Conservation (phyloP, 2,888 invertebrate species). For the Drosophila tripunctata region DNA sequence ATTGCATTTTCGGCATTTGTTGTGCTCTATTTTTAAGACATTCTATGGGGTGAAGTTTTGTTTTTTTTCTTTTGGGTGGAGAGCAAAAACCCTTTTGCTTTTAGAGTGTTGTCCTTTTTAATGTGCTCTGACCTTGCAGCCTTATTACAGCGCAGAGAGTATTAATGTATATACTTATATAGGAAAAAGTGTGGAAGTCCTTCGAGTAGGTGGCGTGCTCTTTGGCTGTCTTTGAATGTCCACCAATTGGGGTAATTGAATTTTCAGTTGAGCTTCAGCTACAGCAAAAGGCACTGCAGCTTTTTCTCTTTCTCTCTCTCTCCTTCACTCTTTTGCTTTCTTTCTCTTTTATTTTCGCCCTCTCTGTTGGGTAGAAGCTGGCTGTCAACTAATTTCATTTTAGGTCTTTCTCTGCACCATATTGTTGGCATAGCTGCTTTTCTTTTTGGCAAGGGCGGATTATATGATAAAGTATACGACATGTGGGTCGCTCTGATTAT, state of each 20-base stretch:
- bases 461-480: slow-evolving; percentile 34
- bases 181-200: slow-evolving; percentile 3
- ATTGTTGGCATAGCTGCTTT: slow-evolving; percentile 37
- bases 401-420: slow-evolving; percentile 27
- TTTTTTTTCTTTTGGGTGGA: background rate
- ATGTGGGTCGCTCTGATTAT: slow-evolving; percentile 34
- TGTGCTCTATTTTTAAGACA: slow-evolving; percentile 47
- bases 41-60: slow-evolving; percentile 36
- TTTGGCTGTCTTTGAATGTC: slow-evolving; percentile 20
- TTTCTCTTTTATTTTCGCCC: background rate
- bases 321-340: background rate
- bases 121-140: slow-evolving; percentile 51
- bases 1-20: slow-evolving; percentile 61
- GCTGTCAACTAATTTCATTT: slow-evolving; percentile 73
- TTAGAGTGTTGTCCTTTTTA: slow-evolving; percentile 42
- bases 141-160: slow-evolving; percentile 32
- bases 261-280: slow-evolving; percentile 61
- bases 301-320: background rate
- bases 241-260: slow-evolving; percentile 76
- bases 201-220: slow-evolving; percentile 24
- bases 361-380: slow-evolving; percentile 40
- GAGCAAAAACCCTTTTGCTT: slow-evolving; percentile 46
- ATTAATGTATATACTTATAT: too few relatives aligned
- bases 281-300: slow-evolving; percentile 14
- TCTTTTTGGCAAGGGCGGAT: slow-evolving; percentile 33